Percentiles rank a stretch among this genome's conserved stretches.
Evolutionary conservation across 2,888 invertebrate genomes (phyloP).

Genomic region (Digitonthophagus gazella): DNA sequence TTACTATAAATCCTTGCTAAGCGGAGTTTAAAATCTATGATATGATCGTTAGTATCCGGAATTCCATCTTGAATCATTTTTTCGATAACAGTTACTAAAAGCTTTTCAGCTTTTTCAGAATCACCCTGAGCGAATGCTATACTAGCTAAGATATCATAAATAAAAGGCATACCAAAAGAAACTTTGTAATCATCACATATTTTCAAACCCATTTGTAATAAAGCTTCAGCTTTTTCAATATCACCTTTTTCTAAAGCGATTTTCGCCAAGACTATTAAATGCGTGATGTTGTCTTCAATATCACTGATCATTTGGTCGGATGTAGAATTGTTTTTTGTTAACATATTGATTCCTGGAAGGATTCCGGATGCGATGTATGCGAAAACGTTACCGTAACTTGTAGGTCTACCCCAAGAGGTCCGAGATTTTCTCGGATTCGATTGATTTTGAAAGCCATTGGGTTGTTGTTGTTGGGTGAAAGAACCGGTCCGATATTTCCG

Average conservation of each 20-base stretch:
- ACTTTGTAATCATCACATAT: constrained; percentile 48
- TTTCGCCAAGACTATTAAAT: constrained; percentile 45
- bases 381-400: not conserved
- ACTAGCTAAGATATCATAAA: constrained; percentile 51
- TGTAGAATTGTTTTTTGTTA: not conserved
- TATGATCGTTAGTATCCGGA: constrained; percentile 46
- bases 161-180: constrained; percentile 45
- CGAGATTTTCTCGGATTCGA: not conserved
- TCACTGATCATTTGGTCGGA: constrained; percentile 33
- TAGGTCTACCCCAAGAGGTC: not conserved
- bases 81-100: constrained; percentile 49
- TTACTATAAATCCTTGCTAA: constrained; percentile 50
- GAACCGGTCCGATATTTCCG: constrained; percentile 7
- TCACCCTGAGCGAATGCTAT: constrained; percentile 50
- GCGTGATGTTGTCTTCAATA: constrained; percentile 47
- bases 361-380: constrained; percentile 10
- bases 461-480: not conserved
- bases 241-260: constrained; percentile 47
- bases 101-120: constrained; percentile 47
- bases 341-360: constrained; percentile 5
- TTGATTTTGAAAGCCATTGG: not conserved
- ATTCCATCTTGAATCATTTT: constrained; percentile 47
- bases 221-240: constrained; percentile 46
- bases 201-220: constrained; percentile 48
- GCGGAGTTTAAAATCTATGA: constrained; percentile 51